phyloP scores from a whole-genome alignment of 2,797 vertebrate genomes.

The Gallirallus australis region DNA sequence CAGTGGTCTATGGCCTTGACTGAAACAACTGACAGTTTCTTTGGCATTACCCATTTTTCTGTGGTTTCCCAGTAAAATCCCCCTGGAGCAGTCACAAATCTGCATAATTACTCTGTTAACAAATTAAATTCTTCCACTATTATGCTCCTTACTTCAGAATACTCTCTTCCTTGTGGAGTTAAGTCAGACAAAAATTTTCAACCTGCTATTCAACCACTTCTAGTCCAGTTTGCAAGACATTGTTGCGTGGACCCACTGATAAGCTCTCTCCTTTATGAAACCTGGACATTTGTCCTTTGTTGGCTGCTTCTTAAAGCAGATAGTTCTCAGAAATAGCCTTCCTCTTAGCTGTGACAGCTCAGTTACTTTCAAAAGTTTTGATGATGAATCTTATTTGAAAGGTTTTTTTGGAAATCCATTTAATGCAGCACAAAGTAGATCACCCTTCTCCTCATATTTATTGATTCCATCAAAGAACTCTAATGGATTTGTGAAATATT shows the following conservation, averaged over 20 bases:
- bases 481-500: conserved; percentile 55
- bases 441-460: conserved; percentile 24
- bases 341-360: background rate
- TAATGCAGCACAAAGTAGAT: conserved; percentile 1
- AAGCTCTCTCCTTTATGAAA: background rate
- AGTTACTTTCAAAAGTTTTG: background rate
- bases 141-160: background rate
- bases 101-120: background rate
- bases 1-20: background rate
- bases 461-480: conserved; percentile 25
- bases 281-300: background rate
- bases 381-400: background rate
- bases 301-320: background rate
- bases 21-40: background rate
- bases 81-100: background rate
- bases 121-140: background rate
- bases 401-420: conserved; percentile 37
- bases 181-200: background rate
- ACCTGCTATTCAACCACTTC: background rate
- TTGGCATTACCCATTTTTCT: background rate
- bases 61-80: background rate
- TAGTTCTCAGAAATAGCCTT: background rate
- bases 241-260: background rate
- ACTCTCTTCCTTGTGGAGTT: background rate
- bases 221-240: background rate